Base-by-base conservation (phyloP, 2,113 vertebrate species). In the Triplophysa siluroides region DNA sequence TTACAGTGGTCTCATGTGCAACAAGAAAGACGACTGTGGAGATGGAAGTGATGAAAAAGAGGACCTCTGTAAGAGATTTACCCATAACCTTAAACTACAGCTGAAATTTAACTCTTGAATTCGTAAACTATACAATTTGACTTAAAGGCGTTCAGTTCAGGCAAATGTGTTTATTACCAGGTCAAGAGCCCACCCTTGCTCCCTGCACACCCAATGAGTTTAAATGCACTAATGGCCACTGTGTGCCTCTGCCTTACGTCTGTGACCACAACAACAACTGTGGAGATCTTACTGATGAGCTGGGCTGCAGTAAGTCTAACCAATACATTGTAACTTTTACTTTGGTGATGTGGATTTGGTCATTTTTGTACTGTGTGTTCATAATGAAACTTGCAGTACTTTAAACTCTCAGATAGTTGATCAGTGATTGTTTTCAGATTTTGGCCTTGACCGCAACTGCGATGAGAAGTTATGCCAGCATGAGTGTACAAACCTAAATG, bases 231-330 rank as follows among this genome's bases (percentile, higher is more conserved):
- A 96, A 95, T 63, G 92, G 93, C 70, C 92, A 92, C 2, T 99
- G 98, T 80, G 89, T 99, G 87, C 91, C 94, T 38, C 83, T 96
- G 8, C 92, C 94, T 78, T 95, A 95, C 2, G 95, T 95, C 45
- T 99, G 98, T 83, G 97, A 99, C 85, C 93, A 98, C 87, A 93
- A 95, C 0, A 92, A 98, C 24, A 96, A 99, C 83, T 99, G 98
- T 83, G 96, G 95, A 79, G 95, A 99, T 81, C 93, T 91, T 77
- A 96, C 95, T 8, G 98, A 99, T 88, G 98, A 99, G 90, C 89
- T 91, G 0, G 98, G 96, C 61, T 99, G 98, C 91, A 95, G 98
- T 99, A 92, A 95, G 98, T 97, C 82, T n/a, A 21, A 18, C 13
- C 16, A 7, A 54, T 33, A 60, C 41, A 38, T 43, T 2, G 54